Evolutionary conservation across 1,140 invertebrate genomes (phyloP).

Genomic region (Hycleus phaleratus): DNA sequence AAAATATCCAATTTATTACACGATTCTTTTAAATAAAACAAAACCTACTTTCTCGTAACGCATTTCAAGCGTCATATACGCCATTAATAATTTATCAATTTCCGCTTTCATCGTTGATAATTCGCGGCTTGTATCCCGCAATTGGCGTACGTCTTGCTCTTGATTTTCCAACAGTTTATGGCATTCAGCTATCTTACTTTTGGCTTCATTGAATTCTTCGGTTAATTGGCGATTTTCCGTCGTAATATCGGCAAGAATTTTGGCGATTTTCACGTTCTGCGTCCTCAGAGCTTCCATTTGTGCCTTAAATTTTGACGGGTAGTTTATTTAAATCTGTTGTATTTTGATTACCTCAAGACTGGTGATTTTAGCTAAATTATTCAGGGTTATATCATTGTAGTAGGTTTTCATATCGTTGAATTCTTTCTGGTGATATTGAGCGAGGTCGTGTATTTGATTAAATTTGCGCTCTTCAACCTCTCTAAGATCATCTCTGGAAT

Average conservation of each 20-base stretch:
- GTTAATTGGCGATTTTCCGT: slow-evolving; percentile 65
- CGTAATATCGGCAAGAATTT: slow-evolving; percentile 50
- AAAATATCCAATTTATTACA: slow-evolving; percentile 10
- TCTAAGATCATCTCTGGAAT: slow-evolving; percentile 21
- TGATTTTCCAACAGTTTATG: slow-evolving; percentile 69
- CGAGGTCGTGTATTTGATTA: too few relatives aligned
- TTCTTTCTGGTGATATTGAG: too few relatives aligned
- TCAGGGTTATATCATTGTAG: too few relatives aligned
- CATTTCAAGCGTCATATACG: slow-evolving; percentile 66
- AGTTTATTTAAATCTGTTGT: too few relatives aligned
- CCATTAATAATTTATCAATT: slow-evolving; percentile 65
- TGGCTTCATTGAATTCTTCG: slow-evolving; percentile 60
- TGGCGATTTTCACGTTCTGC: slow-evolving; percentile 68
- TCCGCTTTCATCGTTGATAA: slow-evolving; percentile 55
- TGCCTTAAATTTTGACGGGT: slow-evolving; percentile 46
- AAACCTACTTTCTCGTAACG: slow-evolving; percentile 62
- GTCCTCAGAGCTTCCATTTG: slow-evolving; percentile 79
- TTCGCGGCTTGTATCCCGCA: slow-evolving; percentile 57
- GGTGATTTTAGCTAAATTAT: too few relatives aligned
- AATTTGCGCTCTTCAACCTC: slow-evolving; percentile 89
- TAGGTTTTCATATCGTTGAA: too few relatives aligned
- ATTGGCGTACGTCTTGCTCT: slow-evolving; percentile 59
- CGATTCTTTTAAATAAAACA: slow-evolving; percentile 2
- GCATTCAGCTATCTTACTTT: slow-evolving; percentile 59
- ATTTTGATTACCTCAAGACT: too few relatives aligned